These are phyloP conservation scores for Ciconia stormi DNA, from an alignment of 2,113 vertebrate species.

Conservation along the genomic window DNA sequence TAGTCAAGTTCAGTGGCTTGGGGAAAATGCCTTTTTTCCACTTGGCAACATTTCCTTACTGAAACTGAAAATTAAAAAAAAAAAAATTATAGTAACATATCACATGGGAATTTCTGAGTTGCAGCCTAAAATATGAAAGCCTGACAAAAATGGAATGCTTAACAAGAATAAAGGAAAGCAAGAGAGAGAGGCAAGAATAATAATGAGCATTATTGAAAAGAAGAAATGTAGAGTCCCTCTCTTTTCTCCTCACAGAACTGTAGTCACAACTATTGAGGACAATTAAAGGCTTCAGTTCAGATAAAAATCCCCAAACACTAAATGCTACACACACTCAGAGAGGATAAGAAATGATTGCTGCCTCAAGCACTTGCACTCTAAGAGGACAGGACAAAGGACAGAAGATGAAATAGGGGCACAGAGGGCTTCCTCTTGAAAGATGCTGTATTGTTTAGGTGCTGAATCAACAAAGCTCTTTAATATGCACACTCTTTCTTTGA, in stretches of 20 bases:
- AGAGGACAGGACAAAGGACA: slow-evolving; percentile 12
- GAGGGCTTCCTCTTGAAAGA: background rate
- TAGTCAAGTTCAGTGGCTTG: background rate
- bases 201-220: background rate
- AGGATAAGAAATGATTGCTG: background rate
- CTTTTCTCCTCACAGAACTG: background rate
- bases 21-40: background rate
- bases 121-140: background rate
- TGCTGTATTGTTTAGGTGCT: background rate
- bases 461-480: slow-evolving; percentile 20
- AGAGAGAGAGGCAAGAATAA: slow-evolving; percentile 19
- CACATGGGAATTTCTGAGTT: background rate
- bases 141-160: background rate
- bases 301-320: slow-evolving; percentile 3
- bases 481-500: background rate
- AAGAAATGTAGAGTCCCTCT: background rate
- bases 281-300: slow-evolving; percentile 20
- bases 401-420: slow-evolving; percentile 10
- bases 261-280: background rate
- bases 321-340: background rate
- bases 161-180: background rate
- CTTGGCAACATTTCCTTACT: background rate
- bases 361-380: background rate
- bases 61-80: background rate
- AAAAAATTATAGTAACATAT: background rate